Evolutionary conservation across 2,888 invertebrate genomes (phyloP).

Genomic region (Lepidonotus clava): DNA sequence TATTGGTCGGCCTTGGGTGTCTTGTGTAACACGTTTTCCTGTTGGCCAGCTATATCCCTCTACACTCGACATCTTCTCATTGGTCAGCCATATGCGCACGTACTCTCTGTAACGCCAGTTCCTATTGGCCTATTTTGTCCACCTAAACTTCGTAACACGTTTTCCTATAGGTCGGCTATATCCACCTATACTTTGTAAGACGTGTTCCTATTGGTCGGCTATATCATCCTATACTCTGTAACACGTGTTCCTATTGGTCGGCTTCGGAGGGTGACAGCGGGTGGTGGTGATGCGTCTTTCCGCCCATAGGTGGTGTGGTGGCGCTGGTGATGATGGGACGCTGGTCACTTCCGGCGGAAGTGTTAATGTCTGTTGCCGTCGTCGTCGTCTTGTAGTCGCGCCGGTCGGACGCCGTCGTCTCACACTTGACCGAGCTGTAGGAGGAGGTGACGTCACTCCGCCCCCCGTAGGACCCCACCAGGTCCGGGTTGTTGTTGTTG

Average conservation of each 20-base stretch:
- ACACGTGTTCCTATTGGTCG: not conserved
- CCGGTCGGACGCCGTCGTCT: not conserved
- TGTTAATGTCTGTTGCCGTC: not conserved
- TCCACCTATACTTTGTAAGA: no score
- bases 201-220: no score
- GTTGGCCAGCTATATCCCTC: no score
- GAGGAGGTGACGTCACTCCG: slow-evolving; percentile 32
- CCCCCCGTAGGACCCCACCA: not conserved
- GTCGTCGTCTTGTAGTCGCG: not conserved
- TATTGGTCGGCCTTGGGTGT: not conserved
- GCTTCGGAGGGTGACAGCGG: not conserved
- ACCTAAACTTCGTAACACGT: no score
- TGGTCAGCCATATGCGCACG: no score
- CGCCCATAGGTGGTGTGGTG: not conserved
- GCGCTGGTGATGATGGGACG: no score
- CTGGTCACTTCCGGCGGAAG: not conserved
- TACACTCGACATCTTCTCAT: no score
- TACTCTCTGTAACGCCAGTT: no score
- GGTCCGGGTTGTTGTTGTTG: not conserved
- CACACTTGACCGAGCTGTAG: slow-evolving; percentile 33
- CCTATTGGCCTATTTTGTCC: no score
- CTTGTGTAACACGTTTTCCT: no score
- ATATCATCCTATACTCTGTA: no score
- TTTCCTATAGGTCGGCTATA: no score
- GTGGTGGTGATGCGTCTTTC: not conserved